These are phyloP conservation scores for Heliornis fulica DNA, from an alignment of 2,113 vertebrate species.

Conservation along the genomic window DNA sequence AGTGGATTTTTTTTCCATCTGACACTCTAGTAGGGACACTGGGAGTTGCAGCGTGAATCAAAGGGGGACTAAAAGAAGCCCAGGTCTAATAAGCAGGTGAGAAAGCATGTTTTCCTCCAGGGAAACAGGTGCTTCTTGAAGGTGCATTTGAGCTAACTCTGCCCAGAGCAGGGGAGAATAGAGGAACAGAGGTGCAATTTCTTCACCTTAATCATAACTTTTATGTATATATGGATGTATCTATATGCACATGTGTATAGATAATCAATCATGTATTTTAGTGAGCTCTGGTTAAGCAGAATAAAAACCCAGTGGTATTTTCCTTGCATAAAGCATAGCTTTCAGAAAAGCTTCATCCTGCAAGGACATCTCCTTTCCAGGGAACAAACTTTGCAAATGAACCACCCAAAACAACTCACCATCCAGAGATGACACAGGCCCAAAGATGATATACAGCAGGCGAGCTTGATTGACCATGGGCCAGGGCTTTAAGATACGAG, in stretches of 20 bases:
- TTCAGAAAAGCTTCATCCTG: neutral
- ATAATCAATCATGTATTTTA: neutral
- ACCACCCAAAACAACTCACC: constrained; percentile 58
- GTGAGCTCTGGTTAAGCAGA: neutral
- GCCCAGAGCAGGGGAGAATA: neutral
- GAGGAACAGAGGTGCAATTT: neutral
- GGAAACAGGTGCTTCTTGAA: neutral
- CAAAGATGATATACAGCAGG: constrained; percentile 87
- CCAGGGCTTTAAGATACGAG: constrained; percentile 85
- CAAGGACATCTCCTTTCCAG: neutral
- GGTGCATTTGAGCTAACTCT: neutral
- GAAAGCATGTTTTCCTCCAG: neutral
- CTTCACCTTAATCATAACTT: neutral
- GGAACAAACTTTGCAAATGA: neutral
- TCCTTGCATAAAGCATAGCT: neutral
- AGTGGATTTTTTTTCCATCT: neutral
- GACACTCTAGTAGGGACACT: neutral
- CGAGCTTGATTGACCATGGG: constrained; percentile 88
- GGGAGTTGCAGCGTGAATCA: neutral
- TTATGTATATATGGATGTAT: neutral
- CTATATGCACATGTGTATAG: rapidly evolving
- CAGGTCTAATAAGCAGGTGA: neutral
- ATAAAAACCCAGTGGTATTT: no score
- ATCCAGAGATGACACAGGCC: constrained; percentile 78
- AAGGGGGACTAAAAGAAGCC: neutral